phyloP scores from a whole-genome alignment of 2,797 vertebrate species.

The Avahi laniger region DNA sequence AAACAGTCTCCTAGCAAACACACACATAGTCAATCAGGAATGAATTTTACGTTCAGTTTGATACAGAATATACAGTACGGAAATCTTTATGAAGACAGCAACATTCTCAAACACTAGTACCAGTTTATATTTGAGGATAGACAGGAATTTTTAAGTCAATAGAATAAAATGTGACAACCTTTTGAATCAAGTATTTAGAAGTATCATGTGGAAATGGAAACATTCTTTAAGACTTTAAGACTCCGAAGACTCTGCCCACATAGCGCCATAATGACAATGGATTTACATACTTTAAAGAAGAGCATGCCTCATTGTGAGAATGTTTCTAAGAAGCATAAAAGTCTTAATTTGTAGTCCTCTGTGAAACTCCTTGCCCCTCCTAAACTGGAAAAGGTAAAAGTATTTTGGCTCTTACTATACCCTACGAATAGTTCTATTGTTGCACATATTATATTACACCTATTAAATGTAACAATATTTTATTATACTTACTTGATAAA shows the following conservation, averaged over 20 bases:
- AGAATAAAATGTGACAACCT: background rate
- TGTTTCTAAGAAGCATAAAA: background rate
- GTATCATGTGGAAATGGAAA: background rate
- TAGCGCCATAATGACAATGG: background rate
- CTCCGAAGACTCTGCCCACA: background rate
- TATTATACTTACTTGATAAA: background rate
- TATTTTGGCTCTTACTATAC: background rate
- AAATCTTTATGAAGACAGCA: background rate
- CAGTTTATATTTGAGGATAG: background rate
- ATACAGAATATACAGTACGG: background rate
- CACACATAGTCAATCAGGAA: no score
- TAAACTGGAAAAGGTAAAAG: background rate
- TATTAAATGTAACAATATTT: background rate
- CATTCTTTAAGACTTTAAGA: background rate
- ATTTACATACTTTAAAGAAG: background rate
- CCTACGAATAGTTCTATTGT: background rate
- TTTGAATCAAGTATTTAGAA: conserved; percentile 3
- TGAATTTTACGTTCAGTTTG: background rate
- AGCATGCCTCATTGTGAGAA: background rate
- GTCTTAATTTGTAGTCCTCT: background rate
- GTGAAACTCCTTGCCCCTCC: background rate
- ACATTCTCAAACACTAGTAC: background rate
- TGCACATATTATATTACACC: background rate
- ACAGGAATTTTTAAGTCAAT: background rate
- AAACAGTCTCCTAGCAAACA: background rate